Evolutionary conservation across 2,113 vertebrate genomes (phyloP), one percentile per base, ranked within the genome.

Genomic region (Menura novaehollandiae): DNA sequence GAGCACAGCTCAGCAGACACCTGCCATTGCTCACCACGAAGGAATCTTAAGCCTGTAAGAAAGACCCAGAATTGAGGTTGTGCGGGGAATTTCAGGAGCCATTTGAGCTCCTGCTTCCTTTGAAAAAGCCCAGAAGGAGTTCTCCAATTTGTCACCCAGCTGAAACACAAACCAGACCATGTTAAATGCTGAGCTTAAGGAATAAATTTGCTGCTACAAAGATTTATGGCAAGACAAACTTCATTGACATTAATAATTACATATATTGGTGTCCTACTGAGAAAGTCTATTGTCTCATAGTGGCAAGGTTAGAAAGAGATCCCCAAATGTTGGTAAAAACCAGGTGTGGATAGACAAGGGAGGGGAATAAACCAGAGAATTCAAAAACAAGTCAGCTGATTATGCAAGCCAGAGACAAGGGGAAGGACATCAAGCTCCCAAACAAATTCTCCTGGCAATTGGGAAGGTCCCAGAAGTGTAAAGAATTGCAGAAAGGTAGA

Each of bases 81-180:
- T 28, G 53, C n/a, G 85, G 14, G 32, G 59, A 72, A 46, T 81
- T 88, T 74, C 18, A 11, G 85, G 52, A 81, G 73, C 49, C 2
- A 4, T n/a, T 27, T 51, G n/a, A 89, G 66, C n/a, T 82, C 41
- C 30, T 22, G 0, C 11, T 73, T 75, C 24, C 46, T 67, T 32
- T 87, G 52, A 86, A 86, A 71, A 85, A 67, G 7, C 62, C 58
- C 87, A 88, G 53, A 10, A 64, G 35, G n/a, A 88, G 64, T 6
- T 86, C 52, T 88, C 90, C n/a, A 30, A 13, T 53, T 74, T 64
- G 52, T 80, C 82, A 91, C 59, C 64, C 60, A 71, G 51, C 51
- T 77, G 83, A 92, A 93, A 94, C 60, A 88, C 81, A 96, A 88
- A 90, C 52, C 95, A 96, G 78, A 85, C 58, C 69, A 33, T 0